Evolutionary conservation across 2,888 invertebrate species (phyloP), one percentile per base, ranked within the genome.

Genomic region (Argyresthia goedartella): DNA sequence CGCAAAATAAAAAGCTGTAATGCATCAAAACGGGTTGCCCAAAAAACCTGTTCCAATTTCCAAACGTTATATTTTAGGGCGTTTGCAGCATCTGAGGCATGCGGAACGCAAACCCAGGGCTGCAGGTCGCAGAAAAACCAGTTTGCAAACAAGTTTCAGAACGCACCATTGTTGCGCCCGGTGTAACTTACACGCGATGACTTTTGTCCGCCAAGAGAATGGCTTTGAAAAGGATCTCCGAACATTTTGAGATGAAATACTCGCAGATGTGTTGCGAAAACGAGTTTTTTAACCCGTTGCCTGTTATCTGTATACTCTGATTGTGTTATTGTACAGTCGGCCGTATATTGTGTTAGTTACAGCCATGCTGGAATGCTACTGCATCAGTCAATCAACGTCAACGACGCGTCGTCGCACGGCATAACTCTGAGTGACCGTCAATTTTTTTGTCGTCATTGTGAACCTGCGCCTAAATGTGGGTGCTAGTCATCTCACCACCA

Each of bases 81-180:
- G 59, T 45, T 54, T 53, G 70, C 68, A 69, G 73, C 77, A 71
- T 62, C 65, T 66, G 70, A 80, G 80, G 72, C 74, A 73, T 57
- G 62, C 74, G 76, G 73, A 80, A 80, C 76, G 81, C 82, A 71
- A 77, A 80, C 73, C 60, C 54, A 39, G 69, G 58, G 74, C 76
- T 78, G 76, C 75, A 73, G 63, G 69, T 59, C 59, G 61, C 59
- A 52, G 43, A 43, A 58, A 62, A 74, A 71, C 78, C 52, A 65
- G 78, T 78, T 73, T 63, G 55, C 47, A 56, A 65, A 65, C 67
- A 60, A 58, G 65, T 46, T 46, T 46, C 14, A 55, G 55, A 49
- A 33, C 39, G 15, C 51, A 8, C 11, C 50, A 43, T 43, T 25
- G 16, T 50, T 43, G 43, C 11, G 3, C 9, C n/a, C 39, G n/a